Conservation (phyloP, 1,140 invertebrate species). For the Drosophila ercepeae region DNA sequence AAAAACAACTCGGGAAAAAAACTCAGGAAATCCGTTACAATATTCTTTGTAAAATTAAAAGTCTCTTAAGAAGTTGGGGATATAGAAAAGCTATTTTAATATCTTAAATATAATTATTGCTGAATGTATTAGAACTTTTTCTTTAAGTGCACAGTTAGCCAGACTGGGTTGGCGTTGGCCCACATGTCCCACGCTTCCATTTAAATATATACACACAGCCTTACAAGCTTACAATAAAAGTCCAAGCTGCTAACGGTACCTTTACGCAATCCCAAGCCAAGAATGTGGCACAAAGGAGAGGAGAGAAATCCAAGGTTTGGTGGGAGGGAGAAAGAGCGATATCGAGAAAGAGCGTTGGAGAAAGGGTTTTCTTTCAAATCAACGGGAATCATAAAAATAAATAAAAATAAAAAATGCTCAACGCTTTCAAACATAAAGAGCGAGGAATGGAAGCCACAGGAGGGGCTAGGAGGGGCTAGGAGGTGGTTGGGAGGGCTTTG, state of each 20-base stretch:
- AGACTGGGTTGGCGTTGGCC: constrained; percentile 33
- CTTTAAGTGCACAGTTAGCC: constrained; percentile 6
- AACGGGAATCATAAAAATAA: constrained; percentile 72
- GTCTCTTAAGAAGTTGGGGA: too few species aligned
- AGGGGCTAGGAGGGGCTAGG: neutral
- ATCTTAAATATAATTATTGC: too few species aligned
- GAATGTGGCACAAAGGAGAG: constrained; percentile 53
- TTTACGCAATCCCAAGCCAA: constrained; percentile 71
- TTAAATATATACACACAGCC: constrained; percentile 61
- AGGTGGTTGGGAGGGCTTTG: neutral
- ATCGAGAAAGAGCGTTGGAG: constrained; percentile 53
- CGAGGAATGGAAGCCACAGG: too few species aligned
- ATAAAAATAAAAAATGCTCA: constrained; percentile 72
- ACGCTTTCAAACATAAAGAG: constrained; percentile 75
- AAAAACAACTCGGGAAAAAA: neutral
- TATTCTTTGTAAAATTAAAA: too few species aligned
- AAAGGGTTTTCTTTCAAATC: constrained; percentile 72
- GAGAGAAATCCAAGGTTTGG: constrained; percentile 32
- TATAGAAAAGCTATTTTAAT: too few species aligned
- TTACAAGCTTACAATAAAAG: constrained; percentile 49
- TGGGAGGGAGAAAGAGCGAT: constrained; percentile 49
- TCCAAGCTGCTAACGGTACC: constrained; percentile 71
- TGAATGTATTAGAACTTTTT: neutral
- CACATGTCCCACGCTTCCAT: constrained; percentile 76
- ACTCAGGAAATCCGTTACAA: neutral